Evolutionary conservation across 1,140 invertebrate genomes (phyloP).

Genomic region (Hyphantria cunea): DNA sequence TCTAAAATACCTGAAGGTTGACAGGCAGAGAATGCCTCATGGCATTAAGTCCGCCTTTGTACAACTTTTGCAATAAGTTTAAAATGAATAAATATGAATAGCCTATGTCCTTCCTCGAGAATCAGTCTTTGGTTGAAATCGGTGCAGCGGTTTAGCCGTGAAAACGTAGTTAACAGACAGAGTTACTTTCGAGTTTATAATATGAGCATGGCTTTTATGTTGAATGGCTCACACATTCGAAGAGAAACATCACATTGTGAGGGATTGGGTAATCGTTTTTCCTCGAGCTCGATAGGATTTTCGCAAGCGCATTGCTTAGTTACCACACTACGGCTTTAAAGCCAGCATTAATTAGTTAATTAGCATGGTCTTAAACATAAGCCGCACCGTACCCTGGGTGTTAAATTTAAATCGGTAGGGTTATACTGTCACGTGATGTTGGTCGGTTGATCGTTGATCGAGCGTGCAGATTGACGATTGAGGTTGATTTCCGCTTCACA

Average conservation of each 20-base stretch:
- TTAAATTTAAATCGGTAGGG: slow-evolving; percentile 38
- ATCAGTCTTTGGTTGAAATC: no score
- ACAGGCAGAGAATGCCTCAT: no score
- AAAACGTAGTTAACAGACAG: no score
- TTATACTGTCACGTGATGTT: slow-evolving; percentile 44
- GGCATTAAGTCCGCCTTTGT: no score
- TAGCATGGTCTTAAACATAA: slow-evolving; percentile 42
- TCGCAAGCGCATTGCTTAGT: slow-evolving; percentile 49
- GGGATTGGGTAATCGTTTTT: slow-evolving; percentile 62
- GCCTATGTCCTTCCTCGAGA: no score
- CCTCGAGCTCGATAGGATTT: slow-evolving; percentile 50
- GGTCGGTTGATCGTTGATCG: slow-evolving; percentile 32
- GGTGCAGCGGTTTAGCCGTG: no score
- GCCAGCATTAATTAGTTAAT: slow-evolving; percentile 56
- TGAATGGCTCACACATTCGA: slow-evolving; percentile 18
- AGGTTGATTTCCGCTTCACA: slow-evolving; percentile 30
- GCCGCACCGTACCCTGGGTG: slow-evolving; percentile 28
- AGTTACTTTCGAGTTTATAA: no score
- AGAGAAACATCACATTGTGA: slow-evolving; percentile 27
- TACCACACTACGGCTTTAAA: slow-evolving; percentile 49
- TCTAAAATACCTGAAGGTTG: no score
- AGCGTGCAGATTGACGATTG: slow-evolving; percentile 45
- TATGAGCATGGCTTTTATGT: no score
- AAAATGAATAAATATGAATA: no score
- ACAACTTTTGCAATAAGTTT: no score